Base-by-base conservation (phyloP, 2,888 invertebrate species). In the Sarcophaga caerulescens region DNA sequence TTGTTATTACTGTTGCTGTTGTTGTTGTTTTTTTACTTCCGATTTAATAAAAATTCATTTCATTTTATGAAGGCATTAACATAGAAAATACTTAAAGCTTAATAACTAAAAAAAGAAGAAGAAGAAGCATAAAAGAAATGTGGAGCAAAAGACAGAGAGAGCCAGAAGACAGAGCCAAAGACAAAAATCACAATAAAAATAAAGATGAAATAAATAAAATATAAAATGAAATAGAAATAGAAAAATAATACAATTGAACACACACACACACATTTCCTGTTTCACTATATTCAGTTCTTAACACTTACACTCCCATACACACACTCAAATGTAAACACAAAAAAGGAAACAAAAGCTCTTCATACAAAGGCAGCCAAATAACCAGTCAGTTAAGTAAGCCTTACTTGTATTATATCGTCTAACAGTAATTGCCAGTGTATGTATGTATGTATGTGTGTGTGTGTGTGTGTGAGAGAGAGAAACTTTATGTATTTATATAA, bases 51-150 rank as follows among this genome's bases (percentile, higher is more conserved):
- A 82, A 78, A 63, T 70, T 74, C 52, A 79, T 81, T 85, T 81
- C 52, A 75, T 85, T 85, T 70, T 79, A 81, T 74, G 70, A 21
- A 66, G 74, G 78, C 78, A 85, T 81, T 81, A 79, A 65, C 63
- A 77, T 62, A 80, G 76, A 73, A 76, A 76, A 77, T 65, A 81
- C 69, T 77, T 62, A 47, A 76, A 68, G 73, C 68, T 69, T 69
- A 69, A 73, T 57, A 83, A 57, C 25, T 11, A 57, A 73, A 52
- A 66, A 11, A 65, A 59, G 71, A 17, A 65, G 10, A 45, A 47
- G 19, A 10, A 45, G 17, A 45, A 35, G 35, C 35, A 35, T 35
- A 35, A 5, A 35, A 35, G 35, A 35, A 35, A 35, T 35, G 35
- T 35, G 1, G 35, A 35, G 6, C 35, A 35, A 35, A 35, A 35